phyloP scores from a whole-genome alignment of 1,140 invertebrate genomes.

The Caenorhabditis brenneri region DNA sequence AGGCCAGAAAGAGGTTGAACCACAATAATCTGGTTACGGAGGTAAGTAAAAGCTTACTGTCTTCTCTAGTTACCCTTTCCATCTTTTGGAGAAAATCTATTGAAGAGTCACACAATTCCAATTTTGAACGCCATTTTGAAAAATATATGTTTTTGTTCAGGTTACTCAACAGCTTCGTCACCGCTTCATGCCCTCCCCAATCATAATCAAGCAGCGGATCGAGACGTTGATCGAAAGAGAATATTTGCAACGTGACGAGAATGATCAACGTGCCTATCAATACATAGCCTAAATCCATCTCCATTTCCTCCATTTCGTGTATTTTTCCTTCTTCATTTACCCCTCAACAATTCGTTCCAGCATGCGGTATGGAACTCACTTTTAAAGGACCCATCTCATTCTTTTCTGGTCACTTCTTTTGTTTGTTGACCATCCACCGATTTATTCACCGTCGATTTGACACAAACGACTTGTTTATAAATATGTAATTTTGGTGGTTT shows the following conservation, averaged over 20 bases:
- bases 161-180: slow-evolving; percentile 94
- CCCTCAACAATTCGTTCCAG: not conserved
- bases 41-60: slow-evolving; percentile 71
- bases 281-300: slow-evolving; percentile 60
- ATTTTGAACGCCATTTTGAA: too few relatives aligned
- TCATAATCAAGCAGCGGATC: slow-evolving; percentile 97
- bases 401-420: not conserved
- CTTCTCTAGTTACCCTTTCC: not conserved
- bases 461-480: slow-evolving; percentile 5
- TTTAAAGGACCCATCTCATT: not conserved
- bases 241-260: slow-evolving; percentile 82
- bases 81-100: not conserved
- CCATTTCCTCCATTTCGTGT: not conserved
- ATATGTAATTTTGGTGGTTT: slow-evolving; percentile 1
- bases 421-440: not conserved
- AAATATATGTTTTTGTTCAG: slow-evolving; percentile 64
- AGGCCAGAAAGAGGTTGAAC: slow-evolving; percentile 88
- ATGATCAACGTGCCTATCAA: slow-evolving; percentile 61
- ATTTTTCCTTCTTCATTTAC: not conserved
- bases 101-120: too few relatives aligned
- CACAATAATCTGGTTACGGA: slow-evolving; percentile 90
- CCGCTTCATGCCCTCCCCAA: slow-evolving; percentile 93
- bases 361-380: not conserved
- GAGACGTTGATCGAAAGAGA: slow-evolving; percentile 98
- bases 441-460: not conserved